phyloP scores from a whole-genome alignment of 2,797 vertebrate species.

The Acestrorhynchus altus region DNA sequence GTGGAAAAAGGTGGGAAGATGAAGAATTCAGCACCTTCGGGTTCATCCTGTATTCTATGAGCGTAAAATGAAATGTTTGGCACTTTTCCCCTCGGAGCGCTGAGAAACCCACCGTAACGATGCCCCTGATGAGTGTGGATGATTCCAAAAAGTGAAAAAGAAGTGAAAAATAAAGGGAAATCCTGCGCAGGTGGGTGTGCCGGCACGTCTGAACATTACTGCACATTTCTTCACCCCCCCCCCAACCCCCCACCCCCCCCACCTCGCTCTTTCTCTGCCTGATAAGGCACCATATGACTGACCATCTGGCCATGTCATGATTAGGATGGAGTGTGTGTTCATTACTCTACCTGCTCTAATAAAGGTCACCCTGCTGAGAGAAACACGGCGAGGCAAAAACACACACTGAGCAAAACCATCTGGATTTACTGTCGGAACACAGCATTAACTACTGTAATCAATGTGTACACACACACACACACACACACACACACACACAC shows the following conservation, averaged over 20 bases:
- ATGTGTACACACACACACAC: neutral
- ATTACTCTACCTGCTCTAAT: slow-evolving; percentile 33
- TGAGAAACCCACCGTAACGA: too few relatives aligned
- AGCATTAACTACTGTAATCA: slow-evolving; percentile 33
- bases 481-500: slow-evolving; percentile 3
- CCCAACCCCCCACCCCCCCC: too few relatives aligned
- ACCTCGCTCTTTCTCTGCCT: neutral
- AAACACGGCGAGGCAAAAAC: neutral
- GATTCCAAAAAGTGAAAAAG: too few relatives aligned
- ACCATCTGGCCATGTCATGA: slow-evolving; percentile 27
- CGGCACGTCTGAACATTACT: neutral
- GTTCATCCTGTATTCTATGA: too few relatives aligned
- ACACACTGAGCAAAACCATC: slow-evolving; percentile 28
- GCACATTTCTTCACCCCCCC: neutral
- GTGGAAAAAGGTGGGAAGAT: too few relatives aligned
- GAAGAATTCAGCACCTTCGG: too few relatives aligned
- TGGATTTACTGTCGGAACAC: slow-evolving; percentile 36
- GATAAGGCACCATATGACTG: slow-evolving; percentile 21
- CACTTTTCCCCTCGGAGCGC: too few relatives aligned
- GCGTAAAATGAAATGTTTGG: too few relatives aligned
- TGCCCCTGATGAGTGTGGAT: too few relatives aligned
- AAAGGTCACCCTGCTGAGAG: slow-evolving; percentile 29
- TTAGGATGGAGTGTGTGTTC: slow-evolving; percentile 34
- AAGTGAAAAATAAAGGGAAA: too few relatives aligned
- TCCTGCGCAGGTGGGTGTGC: neutral